Evolutionary conservation across 2,797 vertebrate species (phyloP).

Genomic region (Gastrophryne carolinensis): DNA sequence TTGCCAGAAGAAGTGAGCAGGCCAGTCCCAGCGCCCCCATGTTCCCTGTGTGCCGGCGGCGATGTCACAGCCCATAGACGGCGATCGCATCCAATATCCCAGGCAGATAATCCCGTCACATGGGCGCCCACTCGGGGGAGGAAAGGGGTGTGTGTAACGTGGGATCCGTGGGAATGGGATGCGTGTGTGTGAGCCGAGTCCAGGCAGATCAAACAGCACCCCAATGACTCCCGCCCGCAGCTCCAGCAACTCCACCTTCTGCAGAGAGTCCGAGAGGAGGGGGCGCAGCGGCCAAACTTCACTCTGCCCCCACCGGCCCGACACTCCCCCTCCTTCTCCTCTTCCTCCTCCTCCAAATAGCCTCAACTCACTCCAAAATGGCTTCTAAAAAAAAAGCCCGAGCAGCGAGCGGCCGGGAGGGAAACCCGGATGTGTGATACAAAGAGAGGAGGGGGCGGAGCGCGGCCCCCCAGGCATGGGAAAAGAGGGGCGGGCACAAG

Average conservation of each 20-base stretch:
- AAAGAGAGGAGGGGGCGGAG: slow-evolving; percentile 70
- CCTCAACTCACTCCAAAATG: slow-evolving; percentile 90
- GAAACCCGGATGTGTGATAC: slow-evolving; percentile 93
- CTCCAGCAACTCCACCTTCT: slow-evolving; percentile 46
- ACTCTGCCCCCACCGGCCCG: slow-evolving; percentile 25
- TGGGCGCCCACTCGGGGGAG: slow-evolving; percentile 48
- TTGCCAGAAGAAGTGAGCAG: slow-evolving; percentile 93
- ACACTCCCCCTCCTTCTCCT: slow-evolving; percentile 17
- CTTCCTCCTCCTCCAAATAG: slow-evolving; percentile 57
- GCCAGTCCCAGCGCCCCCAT: slow-evolving; percentile 93
- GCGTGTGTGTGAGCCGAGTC: slow-evolving; percentile 35
- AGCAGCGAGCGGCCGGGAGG: slow-evolving; percentile 72
- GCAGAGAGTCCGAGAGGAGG: slow-evolving; percentile 27
- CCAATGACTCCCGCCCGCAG: slow-evolving; percentile 52
- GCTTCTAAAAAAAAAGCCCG: slow-evolving; percentile 76
- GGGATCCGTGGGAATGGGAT: slow-evolving; percentile 46
- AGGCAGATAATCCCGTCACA: slow-evolving; percentile 58
- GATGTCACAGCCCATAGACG: slow-evolving; percentile 41
- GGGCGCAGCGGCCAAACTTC: slow-evolving; percentile 31
- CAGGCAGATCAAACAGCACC: slow-evolving; percentile 46
- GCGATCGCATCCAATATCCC: slow-evolving; percentile 20
- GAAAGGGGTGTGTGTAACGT: slow-evolving; percentile 51
- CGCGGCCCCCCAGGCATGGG: slow-evolving; percentile 45
- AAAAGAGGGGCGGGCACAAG: slow-evolving; percentile 49
- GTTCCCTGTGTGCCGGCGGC: slow-evolving; percentile 75